These are phyloP conservation scores for Catagonus wagneri DNA, from an alignment of 2,113 vertebrate genomes.

Conservation along the genomic window DNA sequence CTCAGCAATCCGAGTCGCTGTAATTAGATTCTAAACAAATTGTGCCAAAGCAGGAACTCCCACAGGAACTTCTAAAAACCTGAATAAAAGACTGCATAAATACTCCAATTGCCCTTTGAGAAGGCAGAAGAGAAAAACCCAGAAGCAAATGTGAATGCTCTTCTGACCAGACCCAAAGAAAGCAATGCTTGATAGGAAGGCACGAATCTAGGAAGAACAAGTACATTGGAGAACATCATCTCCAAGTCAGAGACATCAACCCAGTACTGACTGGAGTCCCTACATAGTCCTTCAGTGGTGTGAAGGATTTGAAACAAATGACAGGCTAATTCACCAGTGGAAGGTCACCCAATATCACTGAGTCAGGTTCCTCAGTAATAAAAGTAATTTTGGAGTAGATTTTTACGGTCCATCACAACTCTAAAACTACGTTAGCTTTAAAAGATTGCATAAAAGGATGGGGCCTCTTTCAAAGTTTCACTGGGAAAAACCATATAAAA, in stretches of 20 bases:
- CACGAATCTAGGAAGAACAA: background rate
- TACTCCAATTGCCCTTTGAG: background rate
- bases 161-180: background rate
- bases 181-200: background rate
- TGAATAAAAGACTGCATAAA: background rate
- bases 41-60: no score
- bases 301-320: background rate
- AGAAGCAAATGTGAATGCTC: background rate
- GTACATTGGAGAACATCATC: background rate
- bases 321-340: no score
- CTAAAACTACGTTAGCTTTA: background rate
- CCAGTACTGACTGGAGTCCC: background rate
- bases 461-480: background rate
- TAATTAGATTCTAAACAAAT: no score
- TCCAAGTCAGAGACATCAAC: background rate
- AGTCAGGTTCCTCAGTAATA: background rate
- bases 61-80: background rate
- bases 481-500: constrained; percentile 18
- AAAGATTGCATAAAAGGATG: background rate
- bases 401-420: background rate
- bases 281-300: background rate
- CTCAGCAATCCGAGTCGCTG: no score
- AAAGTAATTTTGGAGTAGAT: background rate
- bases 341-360: background rate
- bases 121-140: background rate